phyloP scores from a whole-genome alignment of 2,888 invertebrate species.

The Suillia variegata region DNA sequence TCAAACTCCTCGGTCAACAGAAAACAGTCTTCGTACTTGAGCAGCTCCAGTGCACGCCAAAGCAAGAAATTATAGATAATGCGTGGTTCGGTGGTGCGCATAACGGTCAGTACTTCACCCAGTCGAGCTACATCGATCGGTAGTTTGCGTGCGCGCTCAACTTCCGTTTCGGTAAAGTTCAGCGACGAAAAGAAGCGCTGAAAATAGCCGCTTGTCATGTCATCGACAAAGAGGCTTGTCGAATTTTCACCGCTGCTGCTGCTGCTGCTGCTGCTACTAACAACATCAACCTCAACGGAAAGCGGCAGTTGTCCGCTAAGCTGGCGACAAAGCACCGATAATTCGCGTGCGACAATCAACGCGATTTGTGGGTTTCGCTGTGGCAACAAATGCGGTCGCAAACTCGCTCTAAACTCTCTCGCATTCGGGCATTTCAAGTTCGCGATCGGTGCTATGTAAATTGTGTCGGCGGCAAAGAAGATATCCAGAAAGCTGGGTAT shows the following conservation, averaged over 20 bases:
- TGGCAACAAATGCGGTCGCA: slow-evolving; percentile 31
- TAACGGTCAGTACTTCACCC: slow-evolving; percentile 33
- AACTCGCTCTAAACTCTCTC: slow-evolving; percentile 28
- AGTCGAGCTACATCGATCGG: slow-evolving; percentile 39
- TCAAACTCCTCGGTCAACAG: slow-evolving; percentile 47
- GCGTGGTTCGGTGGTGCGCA: slow-evolving; percentile 43
- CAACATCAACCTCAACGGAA: slow-evolving; percentile 9
- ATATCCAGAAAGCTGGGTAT: slow-evolving; percentile 45
- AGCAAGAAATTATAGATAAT: slow-evolving; percentile 51
- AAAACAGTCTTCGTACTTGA: slow-evolving; percentile 43
- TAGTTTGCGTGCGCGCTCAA: slow-evolving; percentile 42
- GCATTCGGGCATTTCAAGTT: slow-evolving; percentile 40
- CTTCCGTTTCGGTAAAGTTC: slow-evolving; percentile 39
- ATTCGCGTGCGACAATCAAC: slow-evolving; percentile 44
- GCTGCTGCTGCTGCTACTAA: too few species aligned
- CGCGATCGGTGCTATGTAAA: slow-evolving; percentile 45
- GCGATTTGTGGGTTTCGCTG: slow-evolving; percentile 42
- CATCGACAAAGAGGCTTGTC: background rate
- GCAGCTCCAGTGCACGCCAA: slow-evolving; percentile 46
- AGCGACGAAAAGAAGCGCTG: slow-evolving; percentile 36
- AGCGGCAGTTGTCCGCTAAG: slow-evolving; percentile 27
- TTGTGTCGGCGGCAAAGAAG: slow-evolving; percentile 50
- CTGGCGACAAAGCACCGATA: slow-evolving; percentile 45
- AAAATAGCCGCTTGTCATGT: slow-evolving; percentile 34
- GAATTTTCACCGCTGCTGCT: background rate